phyloP scores from a whole-genome alignment of 2,797 vertebrate genomes.

The Menidia menidia region DNA sequence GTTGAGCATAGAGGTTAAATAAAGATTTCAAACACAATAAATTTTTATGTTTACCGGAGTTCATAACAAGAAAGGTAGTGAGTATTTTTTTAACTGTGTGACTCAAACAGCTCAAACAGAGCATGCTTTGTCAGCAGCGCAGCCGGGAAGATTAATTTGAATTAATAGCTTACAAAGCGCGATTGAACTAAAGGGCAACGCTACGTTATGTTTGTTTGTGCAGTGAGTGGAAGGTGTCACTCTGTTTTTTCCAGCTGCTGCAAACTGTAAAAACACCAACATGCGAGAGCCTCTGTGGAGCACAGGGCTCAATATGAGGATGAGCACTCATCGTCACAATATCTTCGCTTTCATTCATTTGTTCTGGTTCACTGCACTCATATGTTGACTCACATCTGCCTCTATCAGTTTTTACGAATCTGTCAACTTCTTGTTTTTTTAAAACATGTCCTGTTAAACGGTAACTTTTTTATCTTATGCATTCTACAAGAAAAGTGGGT shows the following conservation, averaged over 20 bases:
- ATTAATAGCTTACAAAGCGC: conserved; percentile 7
- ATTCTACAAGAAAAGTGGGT: conserved; percentile 63
- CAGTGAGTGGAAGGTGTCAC: neutral
- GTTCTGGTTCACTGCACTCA: conserved; percentile 7
- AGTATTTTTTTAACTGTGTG: conserved; percentile 13
- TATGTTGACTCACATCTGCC: conserved; percentile 6
- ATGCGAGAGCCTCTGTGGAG: conserved; percentile 7
- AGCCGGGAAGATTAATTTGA: conserved; percentile 18
- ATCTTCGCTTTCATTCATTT: conserved; percentile 17
- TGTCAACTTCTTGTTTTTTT: conserved; percentile 14
- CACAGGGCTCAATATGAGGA: conserved; percentile 16
- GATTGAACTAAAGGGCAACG: conserved; percentile 2
- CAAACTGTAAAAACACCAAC: neutral
- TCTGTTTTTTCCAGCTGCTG: neutral
- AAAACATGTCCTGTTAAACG: conserved; percentile 30
- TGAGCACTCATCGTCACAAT: conserved; percentile 8
- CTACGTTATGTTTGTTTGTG: neutral
- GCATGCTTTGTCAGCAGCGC: conserved; percentile 16
- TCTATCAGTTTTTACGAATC: neutral
- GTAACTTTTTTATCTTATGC: conserved; percentile 38
- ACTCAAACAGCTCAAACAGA: conserved; percentile 14
- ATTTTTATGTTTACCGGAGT: neutral
- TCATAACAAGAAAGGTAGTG: neutral
- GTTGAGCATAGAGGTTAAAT: neutral
- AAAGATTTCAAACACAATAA: neutral